Base-by-base conservation (phyloP, 2,797 vertebrate species). In the Denticeps clupeoides region DNA sequence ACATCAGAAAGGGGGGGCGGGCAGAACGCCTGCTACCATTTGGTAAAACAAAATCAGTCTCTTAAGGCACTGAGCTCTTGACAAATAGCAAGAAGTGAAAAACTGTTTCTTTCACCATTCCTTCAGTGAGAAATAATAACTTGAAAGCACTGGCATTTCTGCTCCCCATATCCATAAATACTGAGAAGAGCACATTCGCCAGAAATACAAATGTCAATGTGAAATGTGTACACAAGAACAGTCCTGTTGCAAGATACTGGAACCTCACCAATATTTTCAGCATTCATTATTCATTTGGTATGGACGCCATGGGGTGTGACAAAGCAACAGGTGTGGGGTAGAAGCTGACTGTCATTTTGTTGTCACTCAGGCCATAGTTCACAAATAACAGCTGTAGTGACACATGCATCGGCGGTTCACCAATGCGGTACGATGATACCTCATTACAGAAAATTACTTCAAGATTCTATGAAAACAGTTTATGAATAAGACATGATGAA, bases 271-370 rank as follows among this genome's bases (percentile, higher is more conserved):
- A 46, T 52, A 45, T 51, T 48, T 47, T 19, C 19, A 45, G 25
- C 28, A 32, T 24, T 23, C 11, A 44, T 10, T 32, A 28, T 43
- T 55, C 55, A 29, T 29, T 28, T 48, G 43, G 40, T 51, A 44
- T 9, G 27, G 40, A 44, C 37, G 45, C 42, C 31, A 7, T 19
- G 51, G 26, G 21, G 32, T 28, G 42, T 57, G 46, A 63, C 42
- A 63, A 49, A 54, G 50, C 53, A 65, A 57, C 62, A 67, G 59
- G 62, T 64, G 59, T 51, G 35, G 42, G 25, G 22, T 15, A 26
- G 25, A 53, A 49, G 23, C 32, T 41, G 16, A 6, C 18, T 2
- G 22, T 19, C 24, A 46, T 51, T 51, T 48, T 57, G 55, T 51
- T 52, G 41, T 5, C 16, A 25, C 31, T 27, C 35, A 40, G 18